Conservation (phyloP, 2,888 invertebrate species). For the Agrilus cyanescens region DNA sequence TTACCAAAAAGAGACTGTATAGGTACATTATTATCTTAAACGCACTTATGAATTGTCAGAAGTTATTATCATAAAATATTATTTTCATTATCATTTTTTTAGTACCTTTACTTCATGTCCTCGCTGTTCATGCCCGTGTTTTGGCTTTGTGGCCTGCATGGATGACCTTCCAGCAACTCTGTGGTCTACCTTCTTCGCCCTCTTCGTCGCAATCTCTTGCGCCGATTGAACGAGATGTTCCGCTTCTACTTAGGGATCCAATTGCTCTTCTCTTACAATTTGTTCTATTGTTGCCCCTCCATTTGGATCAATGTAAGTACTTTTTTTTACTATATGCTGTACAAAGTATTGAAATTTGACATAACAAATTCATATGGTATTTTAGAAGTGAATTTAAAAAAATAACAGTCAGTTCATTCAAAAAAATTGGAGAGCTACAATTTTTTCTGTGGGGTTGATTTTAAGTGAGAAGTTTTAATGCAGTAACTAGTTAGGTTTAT, state of each 20-base stretch:
- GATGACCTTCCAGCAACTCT: constrained; percentile 40
- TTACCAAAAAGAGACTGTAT: constrained; percentile 71
- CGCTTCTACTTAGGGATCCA: constrained; percentile 78
- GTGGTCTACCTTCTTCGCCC: constrained; percentile 33
- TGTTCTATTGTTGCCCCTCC: constrained; percentile 70
- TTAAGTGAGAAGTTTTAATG: no score
- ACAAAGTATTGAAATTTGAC: background rate
- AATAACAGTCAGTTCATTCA: no score
- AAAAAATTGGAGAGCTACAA: no score
- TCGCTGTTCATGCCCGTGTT: constrained; percentile 74
- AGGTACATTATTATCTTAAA: constrained; percentile 37
- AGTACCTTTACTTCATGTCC: constrained; percentile 82
- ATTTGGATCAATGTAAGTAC: constrained; percentile 72
- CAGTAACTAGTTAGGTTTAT: no score
- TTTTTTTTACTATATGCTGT: background rate
- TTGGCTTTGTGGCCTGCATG: constrained; percentile 50
- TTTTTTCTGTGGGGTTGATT: no score
- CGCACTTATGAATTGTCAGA: background rate
- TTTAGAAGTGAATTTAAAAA: no score
- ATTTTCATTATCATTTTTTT: constrained; percentile 24
- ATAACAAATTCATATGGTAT: constrained; percentile 1
- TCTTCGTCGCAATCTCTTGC: constrained; percentile 26
- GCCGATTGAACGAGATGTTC: constrained; percentile 51
- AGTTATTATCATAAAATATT: background rate
- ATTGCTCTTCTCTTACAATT: constrained; percentile 77